Conservation (phyloP, 2,888 invertebrate species). For the Diadromus collaris region DNA sequence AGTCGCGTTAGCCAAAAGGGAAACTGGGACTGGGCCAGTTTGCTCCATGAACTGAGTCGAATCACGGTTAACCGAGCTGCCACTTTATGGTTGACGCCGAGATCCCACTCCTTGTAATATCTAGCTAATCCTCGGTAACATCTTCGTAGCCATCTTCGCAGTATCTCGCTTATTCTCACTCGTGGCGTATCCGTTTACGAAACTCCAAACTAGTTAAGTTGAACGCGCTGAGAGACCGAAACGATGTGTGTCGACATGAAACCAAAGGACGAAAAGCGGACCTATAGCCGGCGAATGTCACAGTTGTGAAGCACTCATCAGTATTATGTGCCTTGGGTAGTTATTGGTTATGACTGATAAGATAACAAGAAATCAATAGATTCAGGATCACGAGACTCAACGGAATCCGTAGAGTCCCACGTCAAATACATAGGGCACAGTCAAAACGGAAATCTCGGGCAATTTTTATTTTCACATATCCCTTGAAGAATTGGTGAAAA, state of each 20-base stretch:
- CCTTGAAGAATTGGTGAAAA: not conserved
- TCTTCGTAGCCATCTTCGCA: conserved; percentile 62
- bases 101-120: conserved; percentile 58
- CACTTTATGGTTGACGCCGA: conserved; percentile 47
- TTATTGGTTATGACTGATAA: not conserved
- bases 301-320: not conserved
- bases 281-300: not conserved
- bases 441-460: no score
- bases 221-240: conserved; percentile 42
- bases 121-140: conserved; percentile 64
- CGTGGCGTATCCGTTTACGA: conserved; percentile 56
- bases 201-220: conserved; percentile 40
- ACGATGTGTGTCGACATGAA: conserved; percentile 27
- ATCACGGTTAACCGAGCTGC: conserved; percentile 51
- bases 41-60: conserved; percentile 51
- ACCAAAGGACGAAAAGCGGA: conserved; percentile 4
- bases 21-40: conserved; percentile 29
- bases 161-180: conserved; percentile 63
- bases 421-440: no score
- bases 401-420: no score
- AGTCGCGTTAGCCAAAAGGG: conserved; percentile 35
- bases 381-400: no score
- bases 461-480: no score
- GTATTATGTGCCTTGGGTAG: no score
- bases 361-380: no score